Percentiles rank a stretch among this genome's conserved stretches.
These are phyloP conservation scores for Trididemnum clinides DNA, from an alignment of 23 tunicate species.

Conservation along the genomic window DNA sequence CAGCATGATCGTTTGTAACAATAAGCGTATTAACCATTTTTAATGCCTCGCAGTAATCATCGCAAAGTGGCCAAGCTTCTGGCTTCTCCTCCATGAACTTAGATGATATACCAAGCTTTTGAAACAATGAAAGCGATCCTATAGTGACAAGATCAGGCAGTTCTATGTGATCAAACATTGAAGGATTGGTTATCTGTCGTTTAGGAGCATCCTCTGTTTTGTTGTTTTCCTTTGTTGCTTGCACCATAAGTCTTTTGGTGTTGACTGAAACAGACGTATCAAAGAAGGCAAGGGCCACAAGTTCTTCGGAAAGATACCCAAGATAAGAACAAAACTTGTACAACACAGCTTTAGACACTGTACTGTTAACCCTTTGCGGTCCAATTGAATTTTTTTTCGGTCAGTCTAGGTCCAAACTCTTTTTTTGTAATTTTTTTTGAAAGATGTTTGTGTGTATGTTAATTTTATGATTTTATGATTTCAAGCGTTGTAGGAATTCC, in stretches of 20 bases:
- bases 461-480: too few relatives aligned
- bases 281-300: not conserved
- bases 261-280: not conserved
- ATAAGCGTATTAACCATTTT: not conserved
- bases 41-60: not conserved
- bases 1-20: conserved; percentile 29
- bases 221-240: not conserved
- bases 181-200: not conserved
- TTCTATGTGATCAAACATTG: not conserved
- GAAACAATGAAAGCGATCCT: not conserved
- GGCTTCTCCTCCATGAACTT: not conserved
- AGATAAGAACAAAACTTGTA: conserved; percentile 13
- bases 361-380: too few relatives aligned
- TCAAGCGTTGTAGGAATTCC: too few relatives aligned
- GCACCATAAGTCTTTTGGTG: not conserved
- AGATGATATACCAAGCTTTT: conserved; percentile 22
- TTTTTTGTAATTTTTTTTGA: too few relatives aligned
- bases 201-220: conserved; percentile 14
- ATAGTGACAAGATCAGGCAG: conserved; percentile 19
- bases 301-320: conserved; percentile 19
- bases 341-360: conserved; percentile 24
- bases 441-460: too few relatives aligned
- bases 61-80: not conserved
- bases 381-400: too few relatives aligned
- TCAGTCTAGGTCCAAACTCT: too few relatives aligned